Evolutionary conservation across 1,140 invertebrate genomes (phyloP), one percentile per base, ranked within the genome.

Genomic region (Drosophila lowei): DNA sequence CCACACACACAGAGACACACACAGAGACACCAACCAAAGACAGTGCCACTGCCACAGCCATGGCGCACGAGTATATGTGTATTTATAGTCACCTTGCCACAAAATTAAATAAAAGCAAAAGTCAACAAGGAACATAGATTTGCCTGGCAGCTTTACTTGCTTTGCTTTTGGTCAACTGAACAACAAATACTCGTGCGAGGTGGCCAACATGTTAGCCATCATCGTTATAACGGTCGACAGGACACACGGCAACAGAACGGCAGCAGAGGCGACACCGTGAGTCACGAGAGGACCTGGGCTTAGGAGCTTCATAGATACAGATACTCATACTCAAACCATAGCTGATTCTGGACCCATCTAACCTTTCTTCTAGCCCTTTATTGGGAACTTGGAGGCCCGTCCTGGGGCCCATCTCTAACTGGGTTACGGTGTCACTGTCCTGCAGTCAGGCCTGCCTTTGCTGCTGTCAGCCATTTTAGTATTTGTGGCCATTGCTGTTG

Each of bases 31-130:
- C 5, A 5, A 42, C 34, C 30, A 61, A 13, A 68, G 38, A 34
- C 18, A n/a, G 42, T 38, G 46, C 50, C 50, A 59, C 30, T 53
- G 56, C 42, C 56, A 67, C 70, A 41, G 46, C 58, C 60, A 77
- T 54, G 18, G 18, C 0, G 18, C 18, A 1, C 1, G 18, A 2
- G 18, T 18, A 18, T 18, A 18, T 86, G 74, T 86, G 81, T 86
- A 86, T 86, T 86, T 86, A 86, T 88, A 88, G 81, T 59, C 67
- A 74, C 78, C 83, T 80, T 81, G 81, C 81, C 83, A 86, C 81
- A 86, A 86, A 86, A 86, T 86, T 86, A 86, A 86, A 86, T 86
- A 86, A 88, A 86, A 86, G 81, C 83, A 81, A 86, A 86, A 86
- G 81, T 86, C 81, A 86, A 86, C 81, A 88, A 88, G 73, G 78